Percentiles rank a stretch among this genome's conserved stretches.
Conservation (phyloP, 64 coral and sea anemone species). For the Porites australiensis region DNA sequence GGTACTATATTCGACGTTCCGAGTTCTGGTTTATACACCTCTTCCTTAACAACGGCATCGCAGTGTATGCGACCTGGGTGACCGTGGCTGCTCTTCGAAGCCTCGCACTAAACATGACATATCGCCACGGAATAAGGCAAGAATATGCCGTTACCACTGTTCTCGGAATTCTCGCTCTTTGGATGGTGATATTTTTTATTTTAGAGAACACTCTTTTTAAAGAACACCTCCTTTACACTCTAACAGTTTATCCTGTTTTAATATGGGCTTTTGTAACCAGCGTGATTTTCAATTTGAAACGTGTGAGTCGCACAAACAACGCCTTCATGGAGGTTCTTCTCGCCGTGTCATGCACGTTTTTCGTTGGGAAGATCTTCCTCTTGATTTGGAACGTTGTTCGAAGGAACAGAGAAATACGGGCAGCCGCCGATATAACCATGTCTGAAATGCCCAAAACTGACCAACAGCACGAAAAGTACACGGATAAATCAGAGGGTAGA, state of each 20-base stretch:
- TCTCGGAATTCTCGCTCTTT: constrained; percentile 42
- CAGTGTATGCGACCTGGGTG: constrained; percentile 43
- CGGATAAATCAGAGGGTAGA: not conserved
- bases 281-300: constrained; percentile 9
- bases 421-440: not conserved
- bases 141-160: constrained; percentile 17
- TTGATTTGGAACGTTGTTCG: not conserved
- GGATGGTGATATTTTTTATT: constrained; percentile 56
- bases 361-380: not conserved
- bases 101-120: constrained; percentile 24
- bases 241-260: constrained; percentile 53
- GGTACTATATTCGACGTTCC: not conserved
- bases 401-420: not conserved
- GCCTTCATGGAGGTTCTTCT: constrained; percentile 21
- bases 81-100: constrained; percentile 33
- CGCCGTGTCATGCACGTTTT: constrained; percentile 19
- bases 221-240: not conserved
- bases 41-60: constrained; percentile 53
- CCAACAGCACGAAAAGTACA: constrained; percentile 10
- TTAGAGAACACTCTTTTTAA: constrained; percentile 56
- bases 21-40: constrained; percentile 62
- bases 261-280: constrained; percentile 23
- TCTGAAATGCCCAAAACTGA: not conserved
- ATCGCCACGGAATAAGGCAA: constrained; percentile 17
- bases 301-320: not conserved